phyloP scores from a whole-genome alignment of 2,888 invertebrate genomes.

The Lycocerus yunnanus region DNA sequence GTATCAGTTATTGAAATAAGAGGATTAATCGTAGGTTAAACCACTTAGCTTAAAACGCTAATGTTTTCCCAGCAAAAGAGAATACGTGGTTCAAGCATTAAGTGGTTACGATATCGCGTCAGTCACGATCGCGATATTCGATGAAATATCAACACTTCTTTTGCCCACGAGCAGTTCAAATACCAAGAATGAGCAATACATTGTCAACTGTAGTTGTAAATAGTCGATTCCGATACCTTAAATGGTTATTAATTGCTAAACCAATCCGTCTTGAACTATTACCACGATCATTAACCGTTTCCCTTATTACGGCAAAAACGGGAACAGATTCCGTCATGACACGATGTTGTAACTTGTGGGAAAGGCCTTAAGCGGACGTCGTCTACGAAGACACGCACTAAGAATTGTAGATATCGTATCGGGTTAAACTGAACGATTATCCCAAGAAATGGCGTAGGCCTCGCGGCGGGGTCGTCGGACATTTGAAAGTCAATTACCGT shows the following conservation, averaged over 20 bases:
- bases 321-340: neutral
- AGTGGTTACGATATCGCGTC: constrained; percentile 18
- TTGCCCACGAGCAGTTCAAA: constrained; percentile 9
- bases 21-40: constrained; percentile 17
- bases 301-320: constrained; percentile 13
- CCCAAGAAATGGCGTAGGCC: constrained; percentile 29
- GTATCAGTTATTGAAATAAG: constrained; percentile 23
- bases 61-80: constrained; percentile 20
- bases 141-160: constrained; percentile 25
- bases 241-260: constrained; percentile 19
- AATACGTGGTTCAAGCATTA: constrained; percentile 22
- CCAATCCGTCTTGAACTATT: constrained; percentile 9
- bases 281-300: constrained; percentile 5
- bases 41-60: constrained; percentile 17
- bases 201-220: constrained; percentile 16
- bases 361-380: constrained; percentile 10
- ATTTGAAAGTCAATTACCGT: constrained; percentile 48
- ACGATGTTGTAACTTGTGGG: constrained; percentile 11
- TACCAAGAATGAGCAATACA: constrained; percentile 20
- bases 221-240: constrained; percentile 6
- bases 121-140: constrained; percentile 30
- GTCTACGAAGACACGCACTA: constrained; percentile 7
- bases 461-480: constrained; percentile 35
- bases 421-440: constrained; percentile 21
- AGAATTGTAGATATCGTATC: constrained; percentile 16